phyloP scores from a whole-genome alignment of 2,888 invertebrate species.

The Polylopha cassiicola region DNA sequence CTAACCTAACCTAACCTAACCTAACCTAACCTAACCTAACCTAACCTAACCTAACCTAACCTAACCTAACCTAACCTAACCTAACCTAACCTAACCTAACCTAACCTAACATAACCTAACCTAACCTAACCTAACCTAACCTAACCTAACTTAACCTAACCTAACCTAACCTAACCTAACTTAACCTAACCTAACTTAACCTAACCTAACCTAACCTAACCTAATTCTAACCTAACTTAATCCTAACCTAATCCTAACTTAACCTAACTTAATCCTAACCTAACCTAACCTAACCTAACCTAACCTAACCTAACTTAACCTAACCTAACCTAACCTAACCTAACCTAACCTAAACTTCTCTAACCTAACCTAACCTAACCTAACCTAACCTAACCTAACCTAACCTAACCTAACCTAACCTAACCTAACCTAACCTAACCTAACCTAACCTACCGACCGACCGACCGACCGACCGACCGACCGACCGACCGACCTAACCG shows the following conservation, averaged over 20 bases:
- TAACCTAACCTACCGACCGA: conserved; percentile 3
- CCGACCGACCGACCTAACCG: conserved; percentile 13
- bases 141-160: conserved; percentile 6
- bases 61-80: conserved; percentile 11
- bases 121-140: conserved; percentile 17
- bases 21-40: conserved; percentile 9
- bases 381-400: conserved; percentile 12
- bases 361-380: conserved; percentile 25
- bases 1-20: conserved; percentile 10
- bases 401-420: conserved; percentile 12
- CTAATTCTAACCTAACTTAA: conserved; percentile 16
- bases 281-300: conserved; percentile 20
- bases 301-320: conserved; percentile 22
- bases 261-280: conserved; percentile 18
- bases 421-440: conserved; percentile 12
- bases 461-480: conserved; percentile 13
- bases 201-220: conserved; percentile 17
- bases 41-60: conserved; percentile 10
- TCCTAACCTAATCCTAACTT: conserved; percentile 22
- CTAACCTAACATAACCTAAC: conserved; percentile 12
- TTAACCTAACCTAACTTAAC: conserved; percentile 19
- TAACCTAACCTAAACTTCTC: conserved; percentile 22
- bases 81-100: conserved; percentile 12
- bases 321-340: conserved; percentile 22
- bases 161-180: conserved; percentile 9